phyloP scores from a whole-genome alignment of 1,140 invertebrate species.

The Aleiodes sp. region DNA sequence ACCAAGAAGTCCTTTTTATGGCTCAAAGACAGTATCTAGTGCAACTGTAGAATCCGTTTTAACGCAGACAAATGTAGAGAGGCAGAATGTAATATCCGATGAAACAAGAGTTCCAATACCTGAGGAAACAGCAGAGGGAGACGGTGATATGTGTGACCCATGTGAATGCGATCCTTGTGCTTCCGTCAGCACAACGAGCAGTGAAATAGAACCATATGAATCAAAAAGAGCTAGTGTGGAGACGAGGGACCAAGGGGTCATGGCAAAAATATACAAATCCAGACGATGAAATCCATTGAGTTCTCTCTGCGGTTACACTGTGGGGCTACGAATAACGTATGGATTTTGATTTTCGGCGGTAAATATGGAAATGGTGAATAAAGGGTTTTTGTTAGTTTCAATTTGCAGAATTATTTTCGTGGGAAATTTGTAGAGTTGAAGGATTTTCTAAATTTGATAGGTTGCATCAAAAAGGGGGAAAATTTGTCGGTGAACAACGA shows the following conservation, averaged over 20 bases:
- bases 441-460: too few relatives aligned
- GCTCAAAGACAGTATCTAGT: background rate
- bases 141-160: background rate
- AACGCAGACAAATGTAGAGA: background rate
- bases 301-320: background rate
- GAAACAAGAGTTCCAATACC: background rate
- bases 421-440: too few relatives aligned
- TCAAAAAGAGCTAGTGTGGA: background rate
- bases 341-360: too few relatives aligned
- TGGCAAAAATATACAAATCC: background rate
- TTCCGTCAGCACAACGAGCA: background rate
- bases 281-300: background rate
- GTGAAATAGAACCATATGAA: background rate
- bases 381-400: too few relatives aligned
- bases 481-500: too few relatives aligned
- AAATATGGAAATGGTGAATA: too few relatives aligned
- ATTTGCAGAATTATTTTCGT: too few relatives aligned
- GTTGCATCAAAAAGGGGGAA: too few relatives aligned
- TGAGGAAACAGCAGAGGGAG: background rate
- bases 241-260: background rate
- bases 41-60: background rate
- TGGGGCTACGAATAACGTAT: too few relatives aligned
- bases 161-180: constrained; percentile 1
- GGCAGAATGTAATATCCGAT: background rate
- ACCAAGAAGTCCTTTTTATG: background rate